Evolutionary conservation across 2,113 vertebrate genomes (phyloP).

Genomic region (Coracopsis vasa): DNA sequence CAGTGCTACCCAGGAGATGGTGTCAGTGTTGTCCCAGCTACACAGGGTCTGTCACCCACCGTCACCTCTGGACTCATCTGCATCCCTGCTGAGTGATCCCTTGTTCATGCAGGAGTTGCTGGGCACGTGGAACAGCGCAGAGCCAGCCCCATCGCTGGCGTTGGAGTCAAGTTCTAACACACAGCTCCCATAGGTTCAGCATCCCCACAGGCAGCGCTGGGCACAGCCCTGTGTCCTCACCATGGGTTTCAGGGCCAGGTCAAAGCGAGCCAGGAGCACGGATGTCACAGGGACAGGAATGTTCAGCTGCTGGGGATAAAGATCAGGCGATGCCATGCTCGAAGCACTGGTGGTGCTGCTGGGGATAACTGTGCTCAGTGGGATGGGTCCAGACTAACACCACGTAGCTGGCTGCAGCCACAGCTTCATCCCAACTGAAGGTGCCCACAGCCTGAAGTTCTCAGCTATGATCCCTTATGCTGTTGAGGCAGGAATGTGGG

Average conservation of each 20-base stretch:
- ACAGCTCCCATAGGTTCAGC: neutral
- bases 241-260: neutral
- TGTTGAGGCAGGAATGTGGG: neutral
- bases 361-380: neutral
- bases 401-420: accelerated
- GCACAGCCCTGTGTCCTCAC: neutral
- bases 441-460: neutral
- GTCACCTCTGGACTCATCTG: accelerated
- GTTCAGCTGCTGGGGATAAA: neutral
- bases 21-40: neutral
- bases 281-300: neutral
- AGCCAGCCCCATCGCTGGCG: neutral
- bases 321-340: neutral
- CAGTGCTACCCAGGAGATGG: accelerated
- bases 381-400: neutral
- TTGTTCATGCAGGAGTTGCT: accelerated
- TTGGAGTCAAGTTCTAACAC: neutral
- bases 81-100: neutral
- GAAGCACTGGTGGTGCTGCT: too few species aligned
- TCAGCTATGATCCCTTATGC: neutral
- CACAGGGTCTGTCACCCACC: accelerated
- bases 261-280: neutral
- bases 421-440: neutral
- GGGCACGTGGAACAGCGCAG: neutral
- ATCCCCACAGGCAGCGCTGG: neutral